These are phyloP conservation scores for Lanius collurio DNA, from an alignment of 2,113 vertebrate species.

Conservation along the genomic window DNA sequence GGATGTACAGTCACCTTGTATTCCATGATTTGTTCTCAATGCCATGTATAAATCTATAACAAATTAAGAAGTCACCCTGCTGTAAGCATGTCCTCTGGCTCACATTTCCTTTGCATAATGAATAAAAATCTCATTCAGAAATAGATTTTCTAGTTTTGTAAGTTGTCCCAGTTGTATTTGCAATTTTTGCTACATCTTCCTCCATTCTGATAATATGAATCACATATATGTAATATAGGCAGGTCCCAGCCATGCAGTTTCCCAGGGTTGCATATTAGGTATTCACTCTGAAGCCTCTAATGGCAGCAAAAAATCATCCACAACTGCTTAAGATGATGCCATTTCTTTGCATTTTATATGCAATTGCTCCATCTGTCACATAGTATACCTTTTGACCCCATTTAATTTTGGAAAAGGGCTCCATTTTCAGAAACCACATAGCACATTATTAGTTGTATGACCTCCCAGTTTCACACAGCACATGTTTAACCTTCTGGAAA, in stretches of 20 bases:
- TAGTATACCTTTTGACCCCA: not conserved
- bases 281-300: not conserved
- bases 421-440: constrained; percentile 3
- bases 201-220: not conserved
- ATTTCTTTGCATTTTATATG: constrained; percentile 1
- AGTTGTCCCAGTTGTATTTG: not conserved
- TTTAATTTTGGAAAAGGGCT: not conserved
- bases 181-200: not conserved
- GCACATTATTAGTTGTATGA: not conserved
- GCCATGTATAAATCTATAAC: not conserved
- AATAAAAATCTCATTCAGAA: not conserved
- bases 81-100: not conserved
- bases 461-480: not conserved
- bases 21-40: not conserved
- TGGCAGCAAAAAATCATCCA: not conserved
- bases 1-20: not conserved
- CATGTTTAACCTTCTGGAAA: constrained; percentile 16
- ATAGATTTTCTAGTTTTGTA: not conserved
- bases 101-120: not conserved
- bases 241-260: not conserved
- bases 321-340: not conserved
- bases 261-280: not conserved
- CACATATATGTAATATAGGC: not conserved
- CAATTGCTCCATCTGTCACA: constrained; percentile 30
- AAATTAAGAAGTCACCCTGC: not conserved